These are phyloP conservation scores for Tenebrio molitor DNA, from an alignment of 1,140 invertebrate genomes.

Conservation along the genomic window DNA sequence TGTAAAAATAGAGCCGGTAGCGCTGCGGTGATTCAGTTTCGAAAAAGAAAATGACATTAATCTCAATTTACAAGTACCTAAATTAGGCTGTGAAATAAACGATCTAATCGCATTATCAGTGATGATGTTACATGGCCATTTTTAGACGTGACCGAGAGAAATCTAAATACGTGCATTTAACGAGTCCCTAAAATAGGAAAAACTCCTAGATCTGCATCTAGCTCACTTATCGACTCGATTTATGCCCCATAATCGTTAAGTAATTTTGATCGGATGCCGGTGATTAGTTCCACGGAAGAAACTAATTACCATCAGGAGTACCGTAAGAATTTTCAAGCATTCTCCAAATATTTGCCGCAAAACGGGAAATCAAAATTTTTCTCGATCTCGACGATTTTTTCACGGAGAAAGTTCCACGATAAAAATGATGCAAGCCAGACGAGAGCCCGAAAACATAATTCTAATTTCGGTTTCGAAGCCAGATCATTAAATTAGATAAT, in stretches of 20 bases:
- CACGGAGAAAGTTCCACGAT: no score
- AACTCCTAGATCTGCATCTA: background rate
- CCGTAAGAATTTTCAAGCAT: slow-evolving; percentile 29
- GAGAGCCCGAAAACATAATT: no score
- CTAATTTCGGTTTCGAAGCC: background rate
- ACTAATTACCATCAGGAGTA: slow-evolving; percentile 4
- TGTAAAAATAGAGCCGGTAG: slow-evolving; percentile 20
- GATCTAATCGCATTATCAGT: slow-evolving; percentile 23
- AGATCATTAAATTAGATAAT: slow-evolving; percentile 24
- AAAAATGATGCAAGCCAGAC: no score
- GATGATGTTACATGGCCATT: slow-evolving; percentile 16
- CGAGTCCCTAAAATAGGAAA: slow-evolving; percentile 10
- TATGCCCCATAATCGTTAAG: background rate
- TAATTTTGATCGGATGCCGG: slow-evolving; percentile 12
- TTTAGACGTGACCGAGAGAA: slow-evolving; percentile 14
- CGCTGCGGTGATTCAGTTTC: background rate
- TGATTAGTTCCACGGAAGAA: slow-evolving; percentile 22
- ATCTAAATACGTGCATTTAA: background rate
- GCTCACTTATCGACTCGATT: slow-evolving; percentile 16
- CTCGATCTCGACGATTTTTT: no score
- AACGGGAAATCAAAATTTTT: slow-evolving; percentile 8
- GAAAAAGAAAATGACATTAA: slow-evolving; percentile 33
- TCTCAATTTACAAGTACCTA: slow-evolving; percentile 32
- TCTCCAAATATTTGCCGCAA: background rate
- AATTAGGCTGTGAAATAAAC: slow-evolving; percentile 20